Evolutionary conservation across 92 coral and sea anemone genomes (phyloP).

Genomic region (Ricordea florida): DNA sequence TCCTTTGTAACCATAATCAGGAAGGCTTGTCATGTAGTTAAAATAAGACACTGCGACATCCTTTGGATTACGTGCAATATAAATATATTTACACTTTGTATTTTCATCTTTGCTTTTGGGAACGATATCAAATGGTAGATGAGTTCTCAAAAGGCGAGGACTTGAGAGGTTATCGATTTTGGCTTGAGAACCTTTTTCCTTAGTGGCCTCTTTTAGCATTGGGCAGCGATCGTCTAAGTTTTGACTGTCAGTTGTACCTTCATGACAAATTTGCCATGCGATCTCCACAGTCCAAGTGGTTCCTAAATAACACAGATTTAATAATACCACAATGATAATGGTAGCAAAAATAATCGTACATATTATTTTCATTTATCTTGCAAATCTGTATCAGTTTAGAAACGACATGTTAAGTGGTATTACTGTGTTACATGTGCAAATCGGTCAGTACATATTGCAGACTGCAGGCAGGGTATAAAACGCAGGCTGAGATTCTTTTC

Average conservation of each 20-base stretch:
- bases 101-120: constrained; percentile 23
- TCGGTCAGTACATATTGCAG: too few relatives aligned
- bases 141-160: constrained; percentile 43
- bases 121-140: constrained; percentile 15
- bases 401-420: too few relatives aligned
- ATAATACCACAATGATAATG: too few relatives aligned
- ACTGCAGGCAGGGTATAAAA: too few relatives aligned
- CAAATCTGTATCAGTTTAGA: too few relatives aligned
- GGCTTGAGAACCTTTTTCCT: not conserved
- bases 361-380: too few relatives aligned
- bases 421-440: too few relatives aligned
- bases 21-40: not conserved
- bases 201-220: constrained; percentile 7
- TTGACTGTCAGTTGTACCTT: constrained; percentile 19
- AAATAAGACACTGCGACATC: constrained; percentile 41
- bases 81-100: constrained; percentile 25
- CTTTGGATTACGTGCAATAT: constrained; percentile 52
- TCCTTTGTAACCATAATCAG: not conserved
- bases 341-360: too few relatives aligned
- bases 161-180: constrained; percentile 3
- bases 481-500: too few relatives aligned
- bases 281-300: constrained; percentile 57
- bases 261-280: constrained; percentile 48
- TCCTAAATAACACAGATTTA: too few relatives aligned
- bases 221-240: constrained; percentile 18